Conservation (phyloP, 1,140 invertebrate species). For the Globodera ellingtonae region DNA sequence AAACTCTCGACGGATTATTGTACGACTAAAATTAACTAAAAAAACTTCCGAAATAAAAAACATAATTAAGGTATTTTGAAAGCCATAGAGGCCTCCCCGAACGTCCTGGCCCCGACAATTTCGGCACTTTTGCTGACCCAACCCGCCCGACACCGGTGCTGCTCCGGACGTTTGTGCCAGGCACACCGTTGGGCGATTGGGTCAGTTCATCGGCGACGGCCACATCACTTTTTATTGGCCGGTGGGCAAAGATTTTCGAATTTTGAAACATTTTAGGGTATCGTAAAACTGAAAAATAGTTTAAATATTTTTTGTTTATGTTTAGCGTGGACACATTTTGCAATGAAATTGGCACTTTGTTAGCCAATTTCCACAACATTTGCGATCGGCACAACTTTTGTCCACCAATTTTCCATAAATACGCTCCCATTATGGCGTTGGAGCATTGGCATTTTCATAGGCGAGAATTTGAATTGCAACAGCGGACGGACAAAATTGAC, state of each 20-base stretch:
- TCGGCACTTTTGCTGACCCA: background rate
- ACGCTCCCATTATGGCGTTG: conserved; percentile 4
- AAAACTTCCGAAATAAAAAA: background rate
- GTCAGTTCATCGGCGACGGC: background rate
- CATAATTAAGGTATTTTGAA: background rate
- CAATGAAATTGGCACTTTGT: background rate
- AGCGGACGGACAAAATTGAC: background rate
- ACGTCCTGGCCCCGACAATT: background rate
- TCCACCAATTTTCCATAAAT: background rate
- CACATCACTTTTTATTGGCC: background rate
- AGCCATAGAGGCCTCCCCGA: too few relatives aligned
- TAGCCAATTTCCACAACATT: background rate
- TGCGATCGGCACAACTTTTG: conserved; percentile 2
- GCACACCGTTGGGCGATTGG: background rate
- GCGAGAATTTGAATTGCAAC: conserved; percentile 12
- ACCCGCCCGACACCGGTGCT: background rate
- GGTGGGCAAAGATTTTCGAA: background rate
- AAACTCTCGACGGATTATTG: background rate
- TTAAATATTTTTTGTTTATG: background rate
- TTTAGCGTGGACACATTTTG: background rate
- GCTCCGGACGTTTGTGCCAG: background rate
- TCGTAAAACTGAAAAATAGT: background rate
- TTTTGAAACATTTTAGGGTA: background rate
- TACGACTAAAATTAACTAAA: background rate
- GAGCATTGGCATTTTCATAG: background rate